Evolutionary conservation across 2,888 invertebrate species (phyloP).

Genomic region (Drosophila affinis): DNA sequence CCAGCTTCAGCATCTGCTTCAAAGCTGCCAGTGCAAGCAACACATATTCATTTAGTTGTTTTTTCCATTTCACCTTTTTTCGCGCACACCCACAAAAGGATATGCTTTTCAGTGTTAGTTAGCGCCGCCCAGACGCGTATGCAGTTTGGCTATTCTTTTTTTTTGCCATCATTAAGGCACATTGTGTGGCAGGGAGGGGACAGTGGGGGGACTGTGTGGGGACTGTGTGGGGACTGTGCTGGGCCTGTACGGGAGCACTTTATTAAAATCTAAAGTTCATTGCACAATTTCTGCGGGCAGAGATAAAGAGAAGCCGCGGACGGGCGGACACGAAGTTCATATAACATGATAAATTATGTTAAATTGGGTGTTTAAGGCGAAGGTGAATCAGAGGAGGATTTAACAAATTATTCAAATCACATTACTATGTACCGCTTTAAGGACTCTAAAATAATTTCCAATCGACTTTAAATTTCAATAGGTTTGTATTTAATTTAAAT

Average conservation of each 20-base stretch:
- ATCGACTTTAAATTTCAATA: too few species aligned
- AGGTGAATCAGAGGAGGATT: not conserved
- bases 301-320: not conserved
- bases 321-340: not conserved
- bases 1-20: slow-evolving; percentile 45
- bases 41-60: slow-evolving; percentile 43
- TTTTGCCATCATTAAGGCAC: slow-evolving; percentile 44
- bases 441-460: too few species aligned
- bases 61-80: slow-evolving; percentile 38
- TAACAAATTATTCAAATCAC: not conserved
- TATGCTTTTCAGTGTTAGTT: slow-evolving; percentile 47
- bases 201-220: too few species aligned
- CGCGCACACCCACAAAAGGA: slow-evolving; percentile 28
- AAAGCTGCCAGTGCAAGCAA: slow-evolving; percentile 43
- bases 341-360: not conserved
- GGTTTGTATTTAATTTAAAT: too few species aligned
- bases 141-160: slow-evolving; percentile 14
- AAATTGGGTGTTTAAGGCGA: not conserved
- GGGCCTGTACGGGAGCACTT: slow-evolving; percentile 18
- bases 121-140: slow-evolving; percentile 43
- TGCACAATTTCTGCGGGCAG: slow-evolving; percentile 34
- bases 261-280: slow-evolving; percentile 52
- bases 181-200: slow-evolving; percentile 8
- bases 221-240: too few species aligned
- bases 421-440: too few species aligned